phyloP scores from a whole-genome alignment of 35 echinoderm and acorn worm species.

The Patiria miniata region DNA sequence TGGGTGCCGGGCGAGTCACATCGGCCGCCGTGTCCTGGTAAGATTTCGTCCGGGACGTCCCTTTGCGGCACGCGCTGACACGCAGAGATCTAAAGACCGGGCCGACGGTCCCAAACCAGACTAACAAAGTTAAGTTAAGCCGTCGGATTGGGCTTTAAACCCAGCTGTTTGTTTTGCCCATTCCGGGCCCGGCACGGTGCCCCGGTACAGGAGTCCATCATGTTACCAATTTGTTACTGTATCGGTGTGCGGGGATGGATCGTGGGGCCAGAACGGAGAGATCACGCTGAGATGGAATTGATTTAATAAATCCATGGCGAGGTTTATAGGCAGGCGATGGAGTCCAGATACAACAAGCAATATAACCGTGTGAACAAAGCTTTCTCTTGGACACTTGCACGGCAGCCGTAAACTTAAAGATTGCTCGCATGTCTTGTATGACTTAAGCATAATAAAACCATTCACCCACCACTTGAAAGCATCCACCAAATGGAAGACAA shows the following conservation, averaged over 20 bases:
- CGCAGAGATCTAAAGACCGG: not conserved
- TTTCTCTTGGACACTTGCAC: too few species aligned
- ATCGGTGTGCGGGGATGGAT: not conserved
- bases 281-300: not conserved
- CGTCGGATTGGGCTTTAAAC: not conserved
- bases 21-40: not conserved
- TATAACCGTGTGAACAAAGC: too few species aligned
- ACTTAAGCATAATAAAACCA: too few species aligned
- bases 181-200: not conserved
- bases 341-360: too few species aligned
- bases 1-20: not conserved
- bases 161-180: slow-evolving; percentile 28
- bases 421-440: too few species aligned
- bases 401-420: too few species aligned
- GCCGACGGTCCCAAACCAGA: not conserved
- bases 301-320: too few species aligned
- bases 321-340: too few species aligned
- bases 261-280: not conserved
- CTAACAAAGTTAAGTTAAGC: not conserved
- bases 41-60: not conserved
- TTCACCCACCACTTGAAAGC: too few species aligned
- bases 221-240: slow-evolving; percentile 8
- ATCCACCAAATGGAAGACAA: too few species aligned
- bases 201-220: not conserved
- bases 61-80: slow-evolving; percentile 1